A percentile compares a stretch with the other conserved stretches of the same genome.
Conservation (phyloP, 1,140 invertebrate species). For the Mesaphorura yosii region DNA sequence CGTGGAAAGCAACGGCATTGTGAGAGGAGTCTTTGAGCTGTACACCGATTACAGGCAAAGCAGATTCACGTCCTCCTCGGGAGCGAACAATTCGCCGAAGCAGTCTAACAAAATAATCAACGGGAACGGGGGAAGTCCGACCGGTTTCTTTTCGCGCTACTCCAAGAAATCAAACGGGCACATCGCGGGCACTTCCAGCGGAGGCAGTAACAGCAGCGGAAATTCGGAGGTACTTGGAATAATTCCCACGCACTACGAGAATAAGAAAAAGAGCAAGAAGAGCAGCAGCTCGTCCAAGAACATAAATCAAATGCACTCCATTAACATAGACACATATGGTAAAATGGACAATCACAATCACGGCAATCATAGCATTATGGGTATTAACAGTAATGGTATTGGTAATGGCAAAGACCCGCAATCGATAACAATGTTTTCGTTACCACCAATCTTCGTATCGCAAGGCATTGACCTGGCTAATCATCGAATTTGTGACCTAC, state of each 20-base stretch:
- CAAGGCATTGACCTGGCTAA: constrained; percentile 8
- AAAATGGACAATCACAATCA: too few species aligned
- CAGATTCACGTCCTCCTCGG: constrained; percentile 17
- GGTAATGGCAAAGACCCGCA: too few species aligned
- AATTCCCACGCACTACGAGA: too few species aligned
- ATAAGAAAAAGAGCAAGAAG: too few species aligned
- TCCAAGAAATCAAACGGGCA: too few species aligned
- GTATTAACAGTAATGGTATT: too few species aligned
- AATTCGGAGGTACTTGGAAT: constrained; percentile 2
- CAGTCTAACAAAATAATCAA: not conserved
- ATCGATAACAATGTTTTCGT: constrained; percentile 29
- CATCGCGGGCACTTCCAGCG: too few species aligned
- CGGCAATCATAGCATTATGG: too few species aligned
- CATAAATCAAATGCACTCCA: too few species aligned
- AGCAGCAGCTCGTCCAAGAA: too few species aligned
- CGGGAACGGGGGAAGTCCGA: not conserved
- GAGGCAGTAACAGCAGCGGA: constrained; percentile 14
- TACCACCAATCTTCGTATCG: constrained; percentile 24
- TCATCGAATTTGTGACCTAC: constrained; percentile 26
- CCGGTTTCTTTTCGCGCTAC: constrained; percentile 22
- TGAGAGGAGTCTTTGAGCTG: constrained; percentile 5
- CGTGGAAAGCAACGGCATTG: not conserved
- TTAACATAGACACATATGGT: too few species aligned
- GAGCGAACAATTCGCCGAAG: not conserved
- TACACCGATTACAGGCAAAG: constrained; percentile 26